A percentile compares a stretch with the other conserved stretches of the same genome.
Evolutionary conservation across 2,113 vertebrate species (phyloP).

Genomic region (Atlantisia rogersi): DNA sequence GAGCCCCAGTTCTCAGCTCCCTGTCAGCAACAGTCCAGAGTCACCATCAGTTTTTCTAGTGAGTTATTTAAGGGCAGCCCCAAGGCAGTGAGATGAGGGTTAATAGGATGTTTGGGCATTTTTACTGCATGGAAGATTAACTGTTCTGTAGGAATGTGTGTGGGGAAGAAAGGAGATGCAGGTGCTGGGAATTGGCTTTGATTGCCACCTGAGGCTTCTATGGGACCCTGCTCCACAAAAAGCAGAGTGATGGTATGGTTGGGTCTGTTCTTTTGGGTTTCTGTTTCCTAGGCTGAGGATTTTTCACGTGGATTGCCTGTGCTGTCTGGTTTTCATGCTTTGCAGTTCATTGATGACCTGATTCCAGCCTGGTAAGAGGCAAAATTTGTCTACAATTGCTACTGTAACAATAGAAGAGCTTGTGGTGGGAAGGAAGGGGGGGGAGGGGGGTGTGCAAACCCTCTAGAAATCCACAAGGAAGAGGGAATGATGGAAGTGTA

Average conservation of each 20-base stretch:
- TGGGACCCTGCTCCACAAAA: neutral
- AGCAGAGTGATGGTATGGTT: accelerated
- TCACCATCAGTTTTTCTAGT: neutral
- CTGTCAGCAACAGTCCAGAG: neutral
- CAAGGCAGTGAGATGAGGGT: neutral
- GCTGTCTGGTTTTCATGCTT: neutral
- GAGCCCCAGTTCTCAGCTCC: neutral
- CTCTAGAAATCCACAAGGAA: neutral
- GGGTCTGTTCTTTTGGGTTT: neutral
- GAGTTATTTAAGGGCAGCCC: neutral
- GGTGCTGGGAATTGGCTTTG: neutral
- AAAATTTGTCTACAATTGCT: neutral
- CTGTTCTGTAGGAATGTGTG: neutral
- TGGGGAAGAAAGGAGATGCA: neutral
- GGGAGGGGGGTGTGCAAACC: neutral
- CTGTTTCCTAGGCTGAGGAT: neutral
- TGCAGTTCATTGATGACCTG: neutral
- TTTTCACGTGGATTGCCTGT: neutral
- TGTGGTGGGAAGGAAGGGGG: neutral
- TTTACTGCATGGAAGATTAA: neutral
- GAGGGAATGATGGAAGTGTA: neutral
- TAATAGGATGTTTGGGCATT: neutral
- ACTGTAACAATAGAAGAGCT: neutral
- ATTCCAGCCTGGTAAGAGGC: neutral
- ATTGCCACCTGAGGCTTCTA: neutral